phyloP scores from a whole-genome alignment of 2,113 vertebrate species.

The Pygoscelis antarcticus region DNA sequence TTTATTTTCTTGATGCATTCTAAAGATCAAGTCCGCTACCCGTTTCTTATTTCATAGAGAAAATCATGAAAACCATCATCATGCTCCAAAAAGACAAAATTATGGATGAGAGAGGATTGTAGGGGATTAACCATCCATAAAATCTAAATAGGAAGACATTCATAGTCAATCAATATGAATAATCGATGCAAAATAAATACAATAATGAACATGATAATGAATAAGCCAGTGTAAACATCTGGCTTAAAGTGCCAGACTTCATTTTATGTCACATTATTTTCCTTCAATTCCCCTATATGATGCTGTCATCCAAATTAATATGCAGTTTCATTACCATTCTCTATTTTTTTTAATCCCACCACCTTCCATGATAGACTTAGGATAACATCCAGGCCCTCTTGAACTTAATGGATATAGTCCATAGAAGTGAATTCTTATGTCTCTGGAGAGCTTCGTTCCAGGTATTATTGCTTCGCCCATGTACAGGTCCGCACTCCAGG shows the following conservation, averaged over 20 bases:
- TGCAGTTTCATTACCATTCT: background rate
- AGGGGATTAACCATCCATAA: background rate
- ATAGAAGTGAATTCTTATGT: background rate
- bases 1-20: background rate
- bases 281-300: background rate
- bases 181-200: conserved; percentile 18
- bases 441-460: background rate
- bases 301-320: background rate
- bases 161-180: conserved; percentile 7
- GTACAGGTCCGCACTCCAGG: background rate
- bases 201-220: background rate
- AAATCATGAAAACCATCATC: too few relatives aligned
- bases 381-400: background rate
- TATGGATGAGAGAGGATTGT: background rate
- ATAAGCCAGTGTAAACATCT: background rate
- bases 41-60: background rate
- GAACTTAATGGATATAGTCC: background rate
- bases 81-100: background rate
- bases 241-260: background rate
- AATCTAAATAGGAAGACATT: conserved; percentile 16
- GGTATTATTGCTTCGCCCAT: background rate
- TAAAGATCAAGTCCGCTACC: background rate
- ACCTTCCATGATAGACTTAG: background rate
- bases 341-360: background rate
- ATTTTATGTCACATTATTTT: background rate